These are phyloP conservation scores for Apaloderma vittatum DNA, from an alignment of 2,113 vertebrate species.

Conservation along the genomic window DNA sequence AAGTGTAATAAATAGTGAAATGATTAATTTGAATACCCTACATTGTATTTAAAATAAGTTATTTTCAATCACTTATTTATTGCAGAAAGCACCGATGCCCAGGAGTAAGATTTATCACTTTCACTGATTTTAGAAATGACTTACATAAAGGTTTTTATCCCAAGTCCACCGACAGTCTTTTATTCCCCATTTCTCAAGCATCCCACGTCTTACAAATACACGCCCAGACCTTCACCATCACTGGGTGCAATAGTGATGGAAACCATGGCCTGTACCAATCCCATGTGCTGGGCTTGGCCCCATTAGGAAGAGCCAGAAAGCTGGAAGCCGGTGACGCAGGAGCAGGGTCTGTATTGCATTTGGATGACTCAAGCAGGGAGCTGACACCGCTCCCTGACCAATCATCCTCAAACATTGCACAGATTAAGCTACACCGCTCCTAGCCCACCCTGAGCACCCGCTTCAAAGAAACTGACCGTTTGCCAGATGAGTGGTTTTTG, in stretches of 20 bases:
- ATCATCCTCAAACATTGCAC: fast-evolving
- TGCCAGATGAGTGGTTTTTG: neutral
- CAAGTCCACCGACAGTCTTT: neutral
- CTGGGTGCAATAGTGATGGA: fast-evolving
- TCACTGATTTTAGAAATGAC: neutral
- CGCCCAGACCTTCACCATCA: neutral
- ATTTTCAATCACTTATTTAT: neutral
- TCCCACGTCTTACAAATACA: fast-evolving
- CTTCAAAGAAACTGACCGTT: neutral
- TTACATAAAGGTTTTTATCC: neutral
- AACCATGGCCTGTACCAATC: neutral
- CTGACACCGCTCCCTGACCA: neutral
- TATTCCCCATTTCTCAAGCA: neutral
- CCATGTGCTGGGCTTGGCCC: fast-evolving
- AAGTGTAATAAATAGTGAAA: neutral
- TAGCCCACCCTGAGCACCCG: neutral
- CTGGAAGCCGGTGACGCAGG: neutral
- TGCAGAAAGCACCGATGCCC: neutral
- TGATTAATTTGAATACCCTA: neutral
- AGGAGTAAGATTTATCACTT: neutral
- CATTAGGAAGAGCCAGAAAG: neutral
- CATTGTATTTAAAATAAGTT: neutral
- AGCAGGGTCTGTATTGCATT: fast-evolving
- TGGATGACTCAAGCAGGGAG: neutral
- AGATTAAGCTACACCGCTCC: neutral